A percentile compares a stretch with the other conserved stretches of the same genome.
Conservation (phyloP, 2,797 vertebrate species). For the Streptopelia turtur region DNA sequence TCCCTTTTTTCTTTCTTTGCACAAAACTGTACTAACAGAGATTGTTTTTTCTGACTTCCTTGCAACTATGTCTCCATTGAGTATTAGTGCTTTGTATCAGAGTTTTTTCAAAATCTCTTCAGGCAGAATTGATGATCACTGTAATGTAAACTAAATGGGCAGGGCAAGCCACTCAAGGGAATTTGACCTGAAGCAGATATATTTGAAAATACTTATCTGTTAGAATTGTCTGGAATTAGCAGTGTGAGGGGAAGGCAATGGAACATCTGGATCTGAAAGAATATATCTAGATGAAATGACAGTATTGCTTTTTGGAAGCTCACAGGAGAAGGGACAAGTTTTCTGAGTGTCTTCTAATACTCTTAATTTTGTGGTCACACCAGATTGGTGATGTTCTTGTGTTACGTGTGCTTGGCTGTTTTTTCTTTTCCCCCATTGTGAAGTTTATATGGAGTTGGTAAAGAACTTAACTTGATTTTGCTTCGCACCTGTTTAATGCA, state of each 20-base stretch:
- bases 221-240: neutral
- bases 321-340: neutral
- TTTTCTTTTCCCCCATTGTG: neutral
- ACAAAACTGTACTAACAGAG: neutral
- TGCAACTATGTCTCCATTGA: rapidly evolving
- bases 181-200: neutral
- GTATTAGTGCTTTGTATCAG: neutral
- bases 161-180: neutral
- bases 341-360: neutral
- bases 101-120: neutral
- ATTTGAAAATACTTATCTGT: neutral
- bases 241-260: neutral
- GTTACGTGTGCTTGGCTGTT: neutral
- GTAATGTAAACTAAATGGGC: neutral
- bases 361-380: neutral
- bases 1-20: rapidly evolving
- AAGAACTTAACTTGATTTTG: neutral
- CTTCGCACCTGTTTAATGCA: neutral
- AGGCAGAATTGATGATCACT: neutral
- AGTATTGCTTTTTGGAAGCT: neutral
- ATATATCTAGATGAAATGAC: neutral
- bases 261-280: neutral
- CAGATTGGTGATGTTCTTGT: neutral
- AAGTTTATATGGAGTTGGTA: neutral
- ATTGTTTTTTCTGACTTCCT: neutral